Evolutionary conservation across 2,888 invertebrate species (phyloP), one percentile per base, ranked within the genome.

Genomic region (Cataglyphis albicans): DNA sequence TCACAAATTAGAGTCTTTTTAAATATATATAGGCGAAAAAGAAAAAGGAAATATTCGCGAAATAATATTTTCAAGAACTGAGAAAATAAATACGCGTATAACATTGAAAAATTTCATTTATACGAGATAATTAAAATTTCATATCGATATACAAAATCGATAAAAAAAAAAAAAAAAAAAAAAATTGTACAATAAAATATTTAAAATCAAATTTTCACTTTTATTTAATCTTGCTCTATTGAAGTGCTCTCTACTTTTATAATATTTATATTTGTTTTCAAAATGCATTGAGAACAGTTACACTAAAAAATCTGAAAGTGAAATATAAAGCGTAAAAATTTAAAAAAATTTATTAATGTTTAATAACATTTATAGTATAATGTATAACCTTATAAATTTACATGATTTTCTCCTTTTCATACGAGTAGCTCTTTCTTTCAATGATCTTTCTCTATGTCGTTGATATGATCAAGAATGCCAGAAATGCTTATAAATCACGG

Each of bases 401-500:
- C 75, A 81, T 64, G 29, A 74, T 55, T 63, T 32, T 29, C 15
- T 35, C 7, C 10, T 57, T 38, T 32, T 48, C 12, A 32, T 15
- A 21, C 63, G 52, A 38, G 61, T 12, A 52, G n/a, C 61, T n/a
- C 15, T 57, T 57, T 55, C 21, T 57, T 55, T 44, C 15, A n/a
- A 59, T 59, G 38, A 52, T 68, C 21, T 80, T 41, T 78, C 64
- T 38, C 65, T 63, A 52, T n/a, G 52, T 72, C 48, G 67, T 7
- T 63, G 68, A 38, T 72, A 55, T 7, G 32, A 84, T 76, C 76
- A 83, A 78, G 89, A 89, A 89, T 86, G 88, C 86, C 80, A 70
- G 85, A 82, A 72, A 18, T 32, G 48, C 65, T 83, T 78, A 63
- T 87, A 86, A 89, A 85, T 89, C 89, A 89, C 68, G 83, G 74